Evolutionary conservation across 2,888 invertebrate genomes (phyloP).

Genomic region (Lepidochrysops patricia): DNA sequence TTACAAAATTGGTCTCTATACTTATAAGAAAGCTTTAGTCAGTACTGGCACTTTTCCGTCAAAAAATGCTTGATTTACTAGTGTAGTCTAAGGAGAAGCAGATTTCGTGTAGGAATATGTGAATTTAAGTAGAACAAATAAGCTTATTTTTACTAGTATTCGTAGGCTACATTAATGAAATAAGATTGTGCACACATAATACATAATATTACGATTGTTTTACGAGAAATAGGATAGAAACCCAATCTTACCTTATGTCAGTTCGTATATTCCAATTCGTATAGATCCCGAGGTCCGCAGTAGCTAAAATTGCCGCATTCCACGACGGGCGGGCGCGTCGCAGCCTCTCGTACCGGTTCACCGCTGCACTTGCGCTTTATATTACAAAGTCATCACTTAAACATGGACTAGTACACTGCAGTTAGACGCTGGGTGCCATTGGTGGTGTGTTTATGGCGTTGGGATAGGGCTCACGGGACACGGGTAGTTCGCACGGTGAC

Average conservation of each 20-base stretch:
- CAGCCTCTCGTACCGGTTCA: constrained; percentile 67
- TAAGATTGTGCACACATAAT: neutral
- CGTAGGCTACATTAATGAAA: neutral
- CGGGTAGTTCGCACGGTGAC: constrained; percentile 45
- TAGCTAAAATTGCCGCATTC: constrained; percentile 74
- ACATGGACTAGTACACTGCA: constrained; percentile 49
- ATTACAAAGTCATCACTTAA: constrained; percentile 50
- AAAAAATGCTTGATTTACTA: neutral
- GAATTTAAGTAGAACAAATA: neutral
- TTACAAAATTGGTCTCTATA: neutral
- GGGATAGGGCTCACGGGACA: constrained; percentile 27
- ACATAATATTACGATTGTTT: too few species aligned
- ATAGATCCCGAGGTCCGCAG: constrained; percentile 66
- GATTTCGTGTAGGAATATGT: neutral
- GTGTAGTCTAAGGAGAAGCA: neutral
- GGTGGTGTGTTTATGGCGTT: constrained; percentile 48
- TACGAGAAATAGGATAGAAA: neutral
- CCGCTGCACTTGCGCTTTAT: constrained; percentile 32
- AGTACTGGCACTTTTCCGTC: neutral
- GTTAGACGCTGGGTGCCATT: constrained; percentile 34
- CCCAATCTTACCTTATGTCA: constrained; percentile 52
- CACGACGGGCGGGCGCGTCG: constrained; percentile 65
- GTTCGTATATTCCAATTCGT: constrained; percentile 60
- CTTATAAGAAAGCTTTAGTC: neutral
- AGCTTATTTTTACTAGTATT: neutral